Base-by-base conservation (phyloP, 2,113 vertebrate species). In the Apteryx owenii region DNA sequence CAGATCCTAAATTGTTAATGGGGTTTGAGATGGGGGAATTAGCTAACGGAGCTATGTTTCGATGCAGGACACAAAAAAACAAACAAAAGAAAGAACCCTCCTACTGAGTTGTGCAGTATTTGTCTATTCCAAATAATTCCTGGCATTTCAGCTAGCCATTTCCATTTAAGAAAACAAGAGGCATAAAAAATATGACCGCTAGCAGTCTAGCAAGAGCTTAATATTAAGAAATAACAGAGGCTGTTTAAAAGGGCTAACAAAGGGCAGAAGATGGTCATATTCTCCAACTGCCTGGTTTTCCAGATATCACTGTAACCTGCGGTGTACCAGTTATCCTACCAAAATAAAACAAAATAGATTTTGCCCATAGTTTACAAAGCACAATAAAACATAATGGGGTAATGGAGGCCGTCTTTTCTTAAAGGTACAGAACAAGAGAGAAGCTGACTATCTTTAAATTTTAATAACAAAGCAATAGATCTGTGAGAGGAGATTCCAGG, bases 121-220 rank as follows among this genome's bases (percentile, higher is more conserved):
- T 95, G 20, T 28, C 54, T 9, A 12, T 88, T 91, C 76, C 68
- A 53, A 93, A 65, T 71, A 75, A 83, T 93, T 76, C 51, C 42
- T 90, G 88, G 78, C 56, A 93, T 91, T 97, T 95, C 76, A 97
- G 61, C 22, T 64, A 81, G 42, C 22, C 51, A 22, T 94, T 95
- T 92, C 51, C 84, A 16, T 79, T 88, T 83, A 86, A 85, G 79
- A 96, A 93, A 91, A 71, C 1, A 3, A 71, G 64, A 85, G 19
- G 23, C 3, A 0, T 80, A 70, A 84, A 88, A 83, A 80, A 85
- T 36, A 60, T 4, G 9, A 33, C 66, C 77, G 51, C 53, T 79
- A 70, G 71, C 25, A 81, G 69, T 70, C 76, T 68, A 64, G 17
- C 0, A 4, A 56, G 36, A 81, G 12, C 79, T 88, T 83, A 60